A percentile compares a stretch with the other conserved stretches of the same genome.
Evolutionary conservation across 2,888 invertebrate species (phyloP).

Genomic region (Nesidiocoris tenuis): DNA sequence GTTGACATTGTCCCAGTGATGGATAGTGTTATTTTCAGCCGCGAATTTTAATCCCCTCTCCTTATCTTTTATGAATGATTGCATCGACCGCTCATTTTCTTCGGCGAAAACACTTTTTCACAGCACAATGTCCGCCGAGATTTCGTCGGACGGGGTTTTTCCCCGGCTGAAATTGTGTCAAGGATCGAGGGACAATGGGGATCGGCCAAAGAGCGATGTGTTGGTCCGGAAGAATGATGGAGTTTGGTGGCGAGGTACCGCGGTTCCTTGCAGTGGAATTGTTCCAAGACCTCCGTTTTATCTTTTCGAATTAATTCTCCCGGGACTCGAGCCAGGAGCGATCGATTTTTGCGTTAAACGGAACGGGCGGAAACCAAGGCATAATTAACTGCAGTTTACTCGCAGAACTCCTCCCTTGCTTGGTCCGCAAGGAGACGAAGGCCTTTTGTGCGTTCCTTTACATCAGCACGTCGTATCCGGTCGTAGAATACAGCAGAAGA

Average conservation of each 20-base stretch:
- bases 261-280: slow-evolving; percentile 26
- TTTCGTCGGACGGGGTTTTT: no score
- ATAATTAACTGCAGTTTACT: slow-evolving; percentile 40
- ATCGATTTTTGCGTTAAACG: slow-evolving; percentile 20
- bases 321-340: slow-evolving; percentile 22
- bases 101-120: no score
- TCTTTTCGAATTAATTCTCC: slow-evolving; percentile 41
- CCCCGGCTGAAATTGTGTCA: not conserved
- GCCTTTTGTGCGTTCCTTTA: no score
- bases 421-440: not conserved
- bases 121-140: no score
- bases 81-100: no score
- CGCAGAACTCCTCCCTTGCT: not conserved
- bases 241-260: not conserved
- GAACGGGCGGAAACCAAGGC: not conserved
- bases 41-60: no score
- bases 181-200: not conserved
- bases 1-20: no score
- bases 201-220: not conserved
- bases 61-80: no score
- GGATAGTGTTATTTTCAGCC: no score
- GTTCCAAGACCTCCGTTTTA: slow-evolving; percentile 37
- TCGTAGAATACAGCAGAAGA: no score
- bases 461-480: no score
- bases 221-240: not conserved